phyloP scores from a whole-genome alignment of 2,888 invertebrate genomes.

The Folsomia candida region DNA sequence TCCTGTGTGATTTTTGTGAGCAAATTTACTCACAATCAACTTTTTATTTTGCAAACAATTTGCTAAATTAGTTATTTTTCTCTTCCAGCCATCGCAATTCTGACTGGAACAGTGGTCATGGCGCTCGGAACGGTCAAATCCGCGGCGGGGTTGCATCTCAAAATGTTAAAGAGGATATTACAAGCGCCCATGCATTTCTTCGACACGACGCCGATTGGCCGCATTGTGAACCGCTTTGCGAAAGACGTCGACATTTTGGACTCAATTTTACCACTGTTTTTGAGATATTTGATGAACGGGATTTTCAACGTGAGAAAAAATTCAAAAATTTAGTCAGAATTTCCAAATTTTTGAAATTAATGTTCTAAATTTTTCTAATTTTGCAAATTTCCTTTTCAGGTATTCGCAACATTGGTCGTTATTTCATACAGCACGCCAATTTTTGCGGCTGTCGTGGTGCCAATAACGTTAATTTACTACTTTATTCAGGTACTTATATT shows the following conservation, averaged over 20 bases:
- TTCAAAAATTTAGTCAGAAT: not conserved
- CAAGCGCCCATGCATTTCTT: conserved; percentile 52
- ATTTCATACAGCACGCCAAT: conserved; percentile 82
- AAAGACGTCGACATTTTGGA: conserved; percentile 54
- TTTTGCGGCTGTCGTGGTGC: conserved; percentile 74
- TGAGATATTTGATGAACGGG: conserved; percentile 29
- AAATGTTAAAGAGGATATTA: conserved; percentile 49
- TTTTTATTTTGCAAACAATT: no score
- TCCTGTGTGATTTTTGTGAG: no score
- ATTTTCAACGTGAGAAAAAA: conserved; percentile 32
- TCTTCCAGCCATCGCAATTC: conserved; percentile 46
- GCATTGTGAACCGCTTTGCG: conserved; percentile 67
- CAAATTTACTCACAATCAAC: no score
- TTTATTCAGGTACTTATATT: conserved; percentile 62
- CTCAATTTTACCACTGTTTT: conserved; percentile 38
- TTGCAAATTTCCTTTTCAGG: conserved; percentile 52
- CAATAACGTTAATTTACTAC: conserved; percentile 78
- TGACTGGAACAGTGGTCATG: conserved; percentile 48
- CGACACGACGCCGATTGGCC: conserved; percentile 62
- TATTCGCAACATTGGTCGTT: conserved; percentile 79
- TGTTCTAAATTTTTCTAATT: not conserved
- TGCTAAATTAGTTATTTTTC: no score
- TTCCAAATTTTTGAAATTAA: not conserved
- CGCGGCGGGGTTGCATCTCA: conserved; percentile 49
- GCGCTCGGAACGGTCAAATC: conserved; percentile 51